These are phyloP conservation scores for Cladopsammia gracilis DNA, from an alignment of 64 coral and sea anemone genomes.

Conservation along the genomic window DNA sequence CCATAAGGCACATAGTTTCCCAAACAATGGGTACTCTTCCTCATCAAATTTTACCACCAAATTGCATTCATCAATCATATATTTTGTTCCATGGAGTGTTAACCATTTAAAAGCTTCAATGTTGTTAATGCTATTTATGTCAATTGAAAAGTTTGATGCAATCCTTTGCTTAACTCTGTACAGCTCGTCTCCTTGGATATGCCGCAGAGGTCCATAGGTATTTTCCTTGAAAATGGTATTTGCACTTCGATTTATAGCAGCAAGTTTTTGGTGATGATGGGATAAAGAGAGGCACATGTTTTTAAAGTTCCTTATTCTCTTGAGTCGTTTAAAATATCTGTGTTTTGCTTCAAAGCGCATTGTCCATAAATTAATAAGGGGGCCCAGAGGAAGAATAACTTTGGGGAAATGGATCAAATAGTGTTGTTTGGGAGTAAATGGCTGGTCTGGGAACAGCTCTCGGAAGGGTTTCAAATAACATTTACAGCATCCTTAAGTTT, in stretches of 20 bases:
- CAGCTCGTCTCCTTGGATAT: too few relatives aligned
- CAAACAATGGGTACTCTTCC: too few relatives aligned
- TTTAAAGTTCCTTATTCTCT: constrained; percentile 42
- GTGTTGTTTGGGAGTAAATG: too few relatives aligned
- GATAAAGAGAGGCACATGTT: constrained; percentile 58
- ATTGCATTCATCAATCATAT: constrained; percentile 11
- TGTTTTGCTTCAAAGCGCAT: too few relatives aligned
- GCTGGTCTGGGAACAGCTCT: too few relatives aligned
- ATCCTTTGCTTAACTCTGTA: constrained; percentile 12
- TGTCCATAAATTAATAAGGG: too few relatives aligned
- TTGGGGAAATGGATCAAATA: too few relatives aligned
- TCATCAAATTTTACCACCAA: not conserved
- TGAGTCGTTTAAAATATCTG: too few relatives aligned
- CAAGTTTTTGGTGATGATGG: constrained; percentile 56
- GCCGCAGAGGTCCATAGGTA: too few relatives aligned
- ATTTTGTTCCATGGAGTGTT: constrained; percentile 34
- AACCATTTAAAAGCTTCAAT: constrained; percentile 16
- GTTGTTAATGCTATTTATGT: not conserved
- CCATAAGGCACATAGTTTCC: not conserved
- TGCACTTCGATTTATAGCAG: not conserved
- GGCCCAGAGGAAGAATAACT: too few relatives aligned
- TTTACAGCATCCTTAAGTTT: constrained; percentile 50
- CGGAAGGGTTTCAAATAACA: too few relatives aligned
- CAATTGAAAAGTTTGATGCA: not conserved
- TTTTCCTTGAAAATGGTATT: too few relatives aligned